Percentiles rank a stretch among this genome's conserved stretches.
phyloP scores from a whole-genome alignment of 1,140 invertebrate species.

The Oryctes rhinoceros region DNA sequence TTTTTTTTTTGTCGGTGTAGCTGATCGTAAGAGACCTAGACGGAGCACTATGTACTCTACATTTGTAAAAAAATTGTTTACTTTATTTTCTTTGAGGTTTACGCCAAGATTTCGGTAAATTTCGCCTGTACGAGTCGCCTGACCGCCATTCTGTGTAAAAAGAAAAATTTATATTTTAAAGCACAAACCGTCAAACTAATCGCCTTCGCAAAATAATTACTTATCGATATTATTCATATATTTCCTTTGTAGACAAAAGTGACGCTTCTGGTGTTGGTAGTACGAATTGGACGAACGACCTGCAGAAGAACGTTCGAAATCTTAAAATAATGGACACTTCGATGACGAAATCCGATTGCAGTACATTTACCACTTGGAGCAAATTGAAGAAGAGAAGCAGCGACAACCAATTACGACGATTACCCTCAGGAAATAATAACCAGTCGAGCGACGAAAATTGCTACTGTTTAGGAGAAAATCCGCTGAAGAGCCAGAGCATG shows the following conservation, averaged over 20 bases:
- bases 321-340: conserved; percentile 69
- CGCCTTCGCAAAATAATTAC: too few species aligned
- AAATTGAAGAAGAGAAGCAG: conserved; percentile 69
- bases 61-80: too few species aligned
- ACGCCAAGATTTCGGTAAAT: too few species aligned
- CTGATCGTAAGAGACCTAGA: too few species aligned
- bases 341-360: conserved; percentile 84
- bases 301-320: conserved; percentile 46
- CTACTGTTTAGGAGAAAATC: conserved; percentile 61
- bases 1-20: too few species aligned
- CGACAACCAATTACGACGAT: conserved; percentile 65
- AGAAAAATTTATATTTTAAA: too few species aligned
- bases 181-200: too few species aligned
- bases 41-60: too few species aligned
- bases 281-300: conserved; percentile 47
- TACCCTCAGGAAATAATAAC: conserved; percentile 84
- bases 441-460: conserved; percentile 61
- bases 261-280: conserved; percentile 51
- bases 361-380: conserved; percentile 83
- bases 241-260: conserved; percentile 53
- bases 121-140: too few species aligned
- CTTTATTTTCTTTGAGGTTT: too few species aligned
- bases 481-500: conserved; percentile 76
- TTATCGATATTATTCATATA: too few species aligned
- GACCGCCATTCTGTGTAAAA: too few species aligned